Conservation (phyloP, 30 jellyfish, hydroid and myxozoan genomes). For the Pelagia noctiluca region DNA sequence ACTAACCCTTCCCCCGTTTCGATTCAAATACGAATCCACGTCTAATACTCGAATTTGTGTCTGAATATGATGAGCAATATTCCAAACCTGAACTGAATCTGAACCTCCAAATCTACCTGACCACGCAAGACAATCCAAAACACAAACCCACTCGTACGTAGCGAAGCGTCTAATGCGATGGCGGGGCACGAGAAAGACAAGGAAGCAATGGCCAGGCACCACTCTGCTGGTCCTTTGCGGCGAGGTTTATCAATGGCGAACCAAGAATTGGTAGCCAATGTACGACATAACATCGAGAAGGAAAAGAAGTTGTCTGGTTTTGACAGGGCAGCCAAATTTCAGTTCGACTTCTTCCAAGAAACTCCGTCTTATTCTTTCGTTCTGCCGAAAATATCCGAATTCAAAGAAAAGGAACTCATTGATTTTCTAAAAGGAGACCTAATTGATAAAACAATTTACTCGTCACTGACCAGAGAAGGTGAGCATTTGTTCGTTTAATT, state of each 20-base stretch:
- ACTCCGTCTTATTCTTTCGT: slow-evolving; percentile 60
- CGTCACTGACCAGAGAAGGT: slow-evolving; percentile 81
- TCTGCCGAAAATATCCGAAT: slow-evolving; percentile 77
- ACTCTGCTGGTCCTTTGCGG: slow-evolving; percentile 45
- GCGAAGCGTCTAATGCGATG: no score
- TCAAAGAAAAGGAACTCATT: slow-evolving; percentile 60
- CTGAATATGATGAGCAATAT: no score
- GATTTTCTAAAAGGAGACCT: slow-evolving; percentile 75
- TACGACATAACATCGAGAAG: slow-evolving; percentile 53
- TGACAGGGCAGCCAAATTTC: no score
- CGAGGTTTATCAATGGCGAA: slow-evolving; percentile 92
- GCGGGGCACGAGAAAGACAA: no score
- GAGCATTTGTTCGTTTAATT: not conserved
- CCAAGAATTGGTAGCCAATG: slow-evolving; percentile 73
- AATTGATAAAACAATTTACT: slow-evolving; percentile 64
- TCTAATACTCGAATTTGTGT: no score
- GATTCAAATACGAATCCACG: no score
- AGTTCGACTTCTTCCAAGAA: slow-evolving; percentile 40
- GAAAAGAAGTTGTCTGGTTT: slow-evolving; percentile 10
- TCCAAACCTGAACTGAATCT: no score
- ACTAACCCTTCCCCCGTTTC: no score
- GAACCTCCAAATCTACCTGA: no score
- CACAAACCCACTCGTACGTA: no score
- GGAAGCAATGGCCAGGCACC: not conserved
- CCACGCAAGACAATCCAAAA: no score